A percentile compares a stretch with the other conserved stretches of the same genome.
Evolutionary conservation across 2,888 invertebrate species (phyloP).

Genomic region (Mythimna impura): DNA sequence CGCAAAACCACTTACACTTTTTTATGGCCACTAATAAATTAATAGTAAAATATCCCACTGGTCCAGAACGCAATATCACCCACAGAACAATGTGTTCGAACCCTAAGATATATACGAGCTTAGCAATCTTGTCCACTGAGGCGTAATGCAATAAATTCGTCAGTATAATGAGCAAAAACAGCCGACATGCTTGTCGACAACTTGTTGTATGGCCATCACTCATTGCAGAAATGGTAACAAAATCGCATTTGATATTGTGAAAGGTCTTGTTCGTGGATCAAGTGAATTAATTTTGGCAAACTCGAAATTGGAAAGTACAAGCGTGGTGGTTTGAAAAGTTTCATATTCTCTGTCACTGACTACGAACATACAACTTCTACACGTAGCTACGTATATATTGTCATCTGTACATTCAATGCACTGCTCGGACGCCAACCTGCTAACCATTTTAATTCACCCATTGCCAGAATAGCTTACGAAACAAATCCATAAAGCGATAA

Average conservation of each 20-base stretch:
- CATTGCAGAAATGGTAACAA: conserved; percentile 37
- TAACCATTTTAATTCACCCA: neutral
- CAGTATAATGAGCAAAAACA: conserved; percentile 56
- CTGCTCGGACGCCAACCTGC: neutral
- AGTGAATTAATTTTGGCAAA: conserved; percentile 8
- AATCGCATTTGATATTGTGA: conserved; percentile 24
- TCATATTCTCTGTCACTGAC: neutral
- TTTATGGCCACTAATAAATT: conserved; percentile 25
- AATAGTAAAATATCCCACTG: conserved; percentile 29
- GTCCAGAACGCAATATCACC: conserved; percentile 47
- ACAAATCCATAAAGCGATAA: neutral
- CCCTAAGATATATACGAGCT: conserved; percentile 32
- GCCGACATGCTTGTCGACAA: conserved; percentile 50
- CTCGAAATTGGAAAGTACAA: neutral
- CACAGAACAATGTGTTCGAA: conserved; percentile 37
- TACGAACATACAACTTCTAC: neutral
- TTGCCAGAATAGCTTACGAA: neutral
- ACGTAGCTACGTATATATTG: neutral
- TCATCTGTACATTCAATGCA: neutral
- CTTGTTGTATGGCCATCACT: conserved; percentile 40
- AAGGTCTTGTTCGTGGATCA: conserved; percentile 10
- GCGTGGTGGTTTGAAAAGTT: no score
- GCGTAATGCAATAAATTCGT: conserved; percentile 52
- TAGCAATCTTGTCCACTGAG: conserved; percentile 45
- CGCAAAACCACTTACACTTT: conserved; percentile 23